Evolutionary conservation across 2,888 invertebrate genomes (phyloP).

Genomic region (Aethes cnicana): DNA sequence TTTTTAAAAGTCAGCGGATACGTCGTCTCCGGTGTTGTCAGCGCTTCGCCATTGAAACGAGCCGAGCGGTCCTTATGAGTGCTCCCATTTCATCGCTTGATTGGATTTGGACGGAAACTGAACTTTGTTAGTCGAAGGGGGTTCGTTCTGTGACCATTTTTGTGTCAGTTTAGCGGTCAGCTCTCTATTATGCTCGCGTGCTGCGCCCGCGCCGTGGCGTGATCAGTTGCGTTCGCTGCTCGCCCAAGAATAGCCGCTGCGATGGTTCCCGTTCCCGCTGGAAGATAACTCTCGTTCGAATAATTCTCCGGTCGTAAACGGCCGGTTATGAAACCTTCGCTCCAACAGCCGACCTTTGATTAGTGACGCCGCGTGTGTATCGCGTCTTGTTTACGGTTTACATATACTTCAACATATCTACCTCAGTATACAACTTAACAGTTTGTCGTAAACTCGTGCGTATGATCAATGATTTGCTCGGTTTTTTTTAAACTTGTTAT

Average conservation of each 20-base stretch:
- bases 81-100: conserved; percentile 63
- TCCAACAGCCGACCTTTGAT: conserved; percentile 46
- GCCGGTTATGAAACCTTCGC: conserved; percentile 55
- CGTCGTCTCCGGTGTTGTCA: conserved; percentile 75
- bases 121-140: conserved; percentile 66
- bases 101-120: conserved; percentile 68
- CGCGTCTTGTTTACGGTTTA: conserved; percentile 52
- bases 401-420: conserved; percentile 49
- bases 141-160: conserved; percentile 61
- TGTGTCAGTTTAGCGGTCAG: conserved; percentile 58
- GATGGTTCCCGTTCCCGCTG: conserved; percentile 46
- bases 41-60: conserved; percentile 55
- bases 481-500: conserved; percentile 49
- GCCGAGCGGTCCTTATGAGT: conserved; percentile 56
- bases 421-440: conserved; percentile 51
- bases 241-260: conserved; percentile 72
- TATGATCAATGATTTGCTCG: conserved; percentile 43
- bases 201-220: conserved; percentile 61
- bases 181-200: conserved; percentile 64
- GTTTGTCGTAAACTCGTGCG: conserved; percentile 51
- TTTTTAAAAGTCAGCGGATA: conserved; percentile 74
- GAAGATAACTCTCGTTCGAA: conserved; percentile 38
- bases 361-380: conserved; percentile 41
- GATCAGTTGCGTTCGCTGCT: conserved; percentile 75
- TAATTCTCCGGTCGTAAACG: conserved; percentile 52